Evolutionary conservation across 30 jellyfish, hydroid and myxozoan genomes (phyloP), one percentile per base, ranked within the genome.

Genomic region (Cassiopea andromeda): DNA sequence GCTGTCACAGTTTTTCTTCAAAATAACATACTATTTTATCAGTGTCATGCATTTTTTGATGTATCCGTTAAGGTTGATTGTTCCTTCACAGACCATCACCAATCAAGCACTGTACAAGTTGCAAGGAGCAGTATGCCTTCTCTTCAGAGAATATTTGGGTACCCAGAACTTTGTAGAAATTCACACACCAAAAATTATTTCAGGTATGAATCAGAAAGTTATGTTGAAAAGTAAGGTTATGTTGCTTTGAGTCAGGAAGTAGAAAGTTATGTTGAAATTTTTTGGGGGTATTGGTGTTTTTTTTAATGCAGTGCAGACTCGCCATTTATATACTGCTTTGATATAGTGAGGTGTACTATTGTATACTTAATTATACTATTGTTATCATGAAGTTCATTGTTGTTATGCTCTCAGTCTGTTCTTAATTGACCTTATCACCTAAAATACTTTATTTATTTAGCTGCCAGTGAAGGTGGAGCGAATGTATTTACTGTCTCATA

Each of bases 381-480:
- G 0, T 27, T 27, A 27, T 27, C 38, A 27, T 27, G 38, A 27
- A 27, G 38, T 27, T 27, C 38, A 27, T 27, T 27, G 0, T 27
- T 27, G 38, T 27, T 27, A 27, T 27, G 0, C 0, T 27, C 0
- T 27, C 38, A 27, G 38, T 27, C 38, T 27, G 38, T 27, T 27
- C 38, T 27, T 27, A 27, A 27, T 27, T 27, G 38, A 27, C 38
- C 0, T 27, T 27, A 27, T 27, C 38, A 27, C 38, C 38, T 27
- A 0, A 27, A 70, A 18, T 70, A 18, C 50, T 16, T 47, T 73
- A n/a, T 60, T 15, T 48, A n/a, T 80, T 83, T 79, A 97, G 99
- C 99, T 87, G 99, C 99, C 49, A 93, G 99, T 87, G 99, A 97
- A 82, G 99, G 99, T 46, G 99, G 99, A 16, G 99, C 99, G 1